Conservation (phyloP, 2,888 invertebrate genomes). For the Tachystola acroxantha region DNA sequence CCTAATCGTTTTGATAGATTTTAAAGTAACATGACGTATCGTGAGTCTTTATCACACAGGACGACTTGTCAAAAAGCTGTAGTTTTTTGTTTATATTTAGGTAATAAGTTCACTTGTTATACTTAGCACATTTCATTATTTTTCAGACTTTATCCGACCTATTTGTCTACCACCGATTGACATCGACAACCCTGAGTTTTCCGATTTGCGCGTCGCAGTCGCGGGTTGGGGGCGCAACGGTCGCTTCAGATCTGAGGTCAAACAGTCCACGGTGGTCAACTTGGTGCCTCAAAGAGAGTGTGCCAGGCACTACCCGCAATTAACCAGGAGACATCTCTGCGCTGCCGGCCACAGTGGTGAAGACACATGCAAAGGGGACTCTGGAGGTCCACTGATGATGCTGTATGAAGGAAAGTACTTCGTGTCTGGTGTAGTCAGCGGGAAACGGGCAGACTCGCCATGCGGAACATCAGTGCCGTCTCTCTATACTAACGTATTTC, state of each 20-base stretch:
- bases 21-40: too few species aligned
- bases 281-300: constrained; percentile 54
- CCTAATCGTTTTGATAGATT: too few species aligned
- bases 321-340: constrained; percentile 53
- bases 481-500: constrained; percentile 60
- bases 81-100: too few species aligned
- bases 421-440: constrained; percentile 63
- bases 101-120: too few species aligned
- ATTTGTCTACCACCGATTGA: constrained; percentile 60
- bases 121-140: too few species aligned
- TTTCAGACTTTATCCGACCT: constrained; percentile 56
- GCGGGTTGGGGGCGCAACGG: constrained; percentile 67
- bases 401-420: constrained; percentile 52
- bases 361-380: constrained; percentile 69
- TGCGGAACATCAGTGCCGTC: constrained; percentile 64
- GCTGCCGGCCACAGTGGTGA: constrained; percentile 59
- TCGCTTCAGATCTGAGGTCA: constrained; percentile 43
- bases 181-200: constrained; percentile 47
- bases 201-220: constrained; percentile 50
- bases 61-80: too few species aligned
- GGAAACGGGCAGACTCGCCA: constrained; percentile 57
- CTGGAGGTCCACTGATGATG: constrained; percentile 67
- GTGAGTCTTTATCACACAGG: too few species aligned
- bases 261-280: constrained; percentile 59
- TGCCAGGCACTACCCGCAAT: constrained; percentile 38